Percentiles rank a stretch among this genome's conserved stretches.
Conservation (phyloP, 2,888 invertebrate species). For the Synergus laeviventris region DNA sequence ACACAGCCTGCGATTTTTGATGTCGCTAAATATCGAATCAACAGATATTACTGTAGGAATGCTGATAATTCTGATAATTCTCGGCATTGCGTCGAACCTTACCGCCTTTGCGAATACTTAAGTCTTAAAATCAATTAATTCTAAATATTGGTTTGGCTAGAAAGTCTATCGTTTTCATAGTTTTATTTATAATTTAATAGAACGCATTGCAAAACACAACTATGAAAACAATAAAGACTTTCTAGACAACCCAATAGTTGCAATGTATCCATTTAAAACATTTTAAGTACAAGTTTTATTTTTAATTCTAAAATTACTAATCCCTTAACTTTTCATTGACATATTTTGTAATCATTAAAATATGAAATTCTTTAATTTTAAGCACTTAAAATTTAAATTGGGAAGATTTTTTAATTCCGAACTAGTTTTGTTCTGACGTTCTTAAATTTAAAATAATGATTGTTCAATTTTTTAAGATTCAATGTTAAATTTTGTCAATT, state of each 20-base stretch:
- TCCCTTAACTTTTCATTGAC: too few relatives aligned
- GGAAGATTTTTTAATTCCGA: background rate
- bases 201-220: too few relatives aligned
- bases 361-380: too few relatives aligned
- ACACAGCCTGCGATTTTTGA: slow-evolving; percentile 25
- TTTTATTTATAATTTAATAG: too few relatives aligned
- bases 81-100: slow-evolving; percentile 16
- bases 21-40: slow-evolving; percentile 27
- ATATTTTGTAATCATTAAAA: too few relatives aligned
- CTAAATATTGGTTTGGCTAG: background rate
- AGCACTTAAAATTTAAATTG: background rate
- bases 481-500: background rate
- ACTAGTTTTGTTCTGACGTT: too few relatives aligned
- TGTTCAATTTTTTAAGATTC: background rate
- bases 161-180: too few relatives aligned
- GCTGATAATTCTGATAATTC: slow-evolving; percentile 7
- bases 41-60: slow-evolving; percentile 22
- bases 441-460: background rate
- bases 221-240: too few relatives aligned
- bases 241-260: too few relatives aligned
- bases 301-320: too few relatives aligned
- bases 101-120: background rate
- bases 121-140: slow-evolving; percentile 14
- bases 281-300: too few relatives aligned
- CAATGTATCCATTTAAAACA: too few relatives aligned